A percentile compares a stretch with the other conserved stretches of the same genome.
These are phyloP conservation scores for Paradisaea rubra DNA, from an alignment of 2,113 vertebrate genomes.

Conservation along the genomic window DNA sequence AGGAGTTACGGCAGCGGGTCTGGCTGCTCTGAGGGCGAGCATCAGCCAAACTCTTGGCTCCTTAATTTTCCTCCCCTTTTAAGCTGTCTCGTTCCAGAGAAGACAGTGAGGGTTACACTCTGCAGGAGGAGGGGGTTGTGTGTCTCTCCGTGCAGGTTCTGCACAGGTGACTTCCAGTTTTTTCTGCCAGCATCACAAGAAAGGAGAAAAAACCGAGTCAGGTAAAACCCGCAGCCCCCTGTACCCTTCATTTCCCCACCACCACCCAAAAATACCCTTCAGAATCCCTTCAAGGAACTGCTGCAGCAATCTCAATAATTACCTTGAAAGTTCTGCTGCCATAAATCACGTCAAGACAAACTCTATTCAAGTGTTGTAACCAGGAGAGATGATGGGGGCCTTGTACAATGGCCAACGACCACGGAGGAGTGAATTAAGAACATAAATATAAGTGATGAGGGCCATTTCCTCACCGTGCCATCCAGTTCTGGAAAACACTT, in stretches of 20 bases:
- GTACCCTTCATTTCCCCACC: background rate
- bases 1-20: background rate
- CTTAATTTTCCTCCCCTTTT: constrained; percentile 22
- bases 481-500: background rate
- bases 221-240: background rate
- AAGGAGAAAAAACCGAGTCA: background rate
- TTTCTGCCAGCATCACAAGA: background rate
- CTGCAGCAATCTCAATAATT: constrained; percentile 38
- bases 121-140: background rate
- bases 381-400: background rate
- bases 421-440: constrained; percentile 8
- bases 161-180: background rate
- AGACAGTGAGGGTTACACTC: background rate
- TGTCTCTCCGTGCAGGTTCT: background rate
- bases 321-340: background rate
- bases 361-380: background rate
- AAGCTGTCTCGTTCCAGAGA: background rate
- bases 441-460: constrained; percentile 26
- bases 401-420: background rate
- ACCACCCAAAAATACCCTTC: background rate
- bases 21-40: background rate
- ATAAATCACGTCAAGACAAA: constrained; percentile 2
- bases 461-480: background rate
- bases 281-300: background rate
- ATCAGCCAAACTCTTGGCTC: background rate